Evolutionary conservation across 2,113 vertebrate genomes (phyloP).

Genomic region (Eudyptes chrysolophus): DNA sequence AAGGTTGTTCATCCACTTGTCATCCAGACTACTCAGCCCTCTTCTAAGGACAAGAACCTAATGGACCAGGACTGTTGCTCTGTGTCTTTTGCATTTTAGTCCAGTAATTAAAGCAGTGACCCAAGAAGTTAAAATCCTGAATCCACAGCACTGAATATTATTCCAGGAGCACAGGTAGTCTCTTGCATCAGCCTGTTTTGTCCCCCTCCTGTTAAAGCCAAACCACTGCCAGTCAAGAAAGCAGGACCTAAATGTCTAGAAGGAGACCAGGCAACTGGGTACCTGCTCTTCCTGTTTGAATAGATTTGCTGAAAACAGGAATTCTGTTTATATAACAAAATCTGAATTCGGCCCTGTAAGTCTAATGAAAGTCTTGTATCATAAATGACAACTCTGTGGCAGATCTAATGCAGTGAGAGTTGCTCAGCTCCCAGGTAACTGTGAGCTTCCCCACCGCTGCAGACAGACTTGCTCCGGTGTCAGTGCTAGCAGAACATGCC

Average conservation of each 20-base stretch:
- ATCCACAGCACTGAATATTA: neutral
- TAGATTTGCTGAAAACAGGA: neutral
- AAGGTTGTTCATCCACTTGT: neutral
- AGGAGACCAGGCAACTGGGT: neutral
- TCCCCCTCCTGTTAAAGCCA: neutral
- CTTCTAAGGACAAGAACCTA: neutral
- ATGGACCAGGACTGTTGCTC: neutral
- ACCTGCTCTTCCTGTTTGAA: neutral
- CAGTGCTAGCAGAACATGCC: neutral
- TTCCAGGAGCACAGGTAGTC: neutral
- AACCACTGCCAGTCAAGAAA: neutral
- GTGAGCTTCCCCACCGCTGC: neutral
- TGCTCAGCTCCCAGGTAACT: neutral
- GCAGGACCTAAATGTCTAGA: neutral
- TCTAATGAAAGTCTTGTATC: neutral
- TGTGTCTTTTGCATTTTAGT: neutral
- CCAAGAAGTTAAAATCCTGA: neutral
- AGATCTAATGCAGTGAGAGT: neutral
- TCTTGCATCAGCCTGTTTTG: neutral
- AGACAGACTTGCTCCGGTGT: neutral
- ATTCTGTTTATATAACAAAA: neutral
- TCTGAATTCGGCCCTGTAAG: neutral
- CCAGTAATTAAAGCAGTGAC: neutral
- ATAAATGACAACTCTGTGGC: neutral
- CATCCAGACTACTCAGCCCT: neutral